Conservation (phyloP, 2,888 invertebrate genomes). For the Ceratothoa steindachneri region DNA sequence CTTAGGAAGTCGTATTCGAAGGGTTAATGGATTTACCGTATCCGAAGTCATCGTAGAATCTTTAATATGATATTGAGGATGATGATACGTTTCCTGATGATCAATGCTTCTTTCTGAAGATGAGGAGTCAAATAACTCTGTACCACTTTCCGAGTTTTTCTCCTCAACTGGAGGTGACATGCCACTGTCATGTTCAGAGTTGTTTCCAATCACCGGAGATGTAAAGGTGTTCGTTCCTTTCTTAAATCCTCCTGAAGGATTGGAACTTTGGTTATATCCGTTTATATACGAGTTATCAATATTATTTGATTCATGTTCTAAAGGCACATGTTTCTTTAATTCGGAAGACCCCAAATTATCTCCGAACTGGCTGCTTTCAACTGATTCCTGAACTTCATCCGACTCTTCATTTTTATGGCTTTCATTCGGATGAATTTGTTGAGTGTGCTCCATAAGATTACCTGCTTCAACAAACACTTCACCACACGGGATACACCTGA, state of each 20-base stretch:
- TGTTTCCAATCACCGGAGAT: background rate
- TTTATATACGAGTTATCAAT: background rate
- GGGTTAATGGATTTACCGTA: background rate
- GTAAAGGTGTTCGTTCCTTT: background rate
- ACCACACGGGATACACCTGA: conserved; percentile 41
- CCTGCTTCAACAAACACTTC: conserved; percentile 36
- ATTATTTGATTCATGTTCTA: background rate
- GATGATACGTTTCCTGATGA: background rate
- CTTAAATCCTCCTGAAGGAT: background rate
- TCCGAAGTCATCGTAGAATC: background rate
- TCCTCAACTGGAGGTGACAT: background rate
- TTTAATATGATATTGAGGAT: background rate
- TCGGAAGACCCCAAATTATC: background rate
- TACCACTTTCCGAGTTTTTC: conserved; percentile 2
- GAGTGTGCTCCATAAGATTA: conserved; percentile 34
- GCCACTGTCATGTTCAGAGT: background rate
- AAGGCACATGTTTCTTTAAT: background rate
- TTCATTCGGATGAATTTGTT: conserved; percentile 36
- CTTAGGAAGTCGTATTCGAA: background rate
- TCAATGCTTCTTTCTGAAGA: background rate
- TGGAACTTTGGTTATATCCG: background rate
- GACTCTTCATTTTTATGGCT: conserved; percentile 26
- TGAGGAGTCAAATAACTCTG: background rate
- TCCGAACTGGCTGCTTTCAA: background rate
- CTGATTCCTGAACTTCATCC: background rate